Evolutionary conservation across 2,113 vertebrate genomes (phyloP).

Genomic region (Anolis sagrei): DNA sequence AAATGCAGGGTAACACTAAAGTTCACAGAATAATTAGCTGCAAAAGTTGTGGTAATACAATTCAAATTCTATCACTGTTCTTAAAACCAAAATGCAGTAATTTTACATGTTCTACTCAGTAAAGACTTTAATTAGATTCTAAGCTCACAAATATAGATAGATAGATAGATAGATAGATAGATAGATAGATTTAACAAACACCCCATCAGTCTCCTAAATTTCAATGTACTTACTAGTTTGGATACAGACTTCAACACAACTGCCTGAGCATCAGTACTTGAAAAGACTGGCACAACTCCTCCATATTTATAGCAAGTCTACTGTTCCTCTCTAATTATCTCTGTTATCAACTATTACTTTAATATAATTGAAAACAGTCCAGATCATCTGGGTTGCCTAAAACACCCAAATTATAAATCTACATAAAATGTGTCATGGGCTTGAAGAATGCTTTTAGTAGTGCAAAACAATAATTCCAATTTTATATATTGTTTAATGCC

Average conservation of each 20-base stretch:
- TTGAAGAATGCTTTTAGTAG: background rate
- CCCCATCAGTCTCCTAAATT: background rate
- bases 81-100: background rate
- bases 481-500: background rate
- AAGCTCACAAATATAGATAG: background rate
- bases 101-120: background rate
- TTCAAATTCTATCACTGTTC: background rate
- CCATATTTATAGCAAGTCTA: background rate
- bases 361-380: background rate
- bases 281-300: background rate
- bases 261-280: background rate
- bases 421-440: background rate
- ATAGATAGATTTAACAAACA: background rate
- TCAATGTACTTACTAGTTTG: conserved; percentile 7
- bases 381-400: background rate
- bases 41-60: background rate
- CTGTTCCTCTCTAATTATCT: background rate
- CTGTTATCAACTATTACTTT: background rate
- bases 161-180: background rate
- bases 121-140: background rate
- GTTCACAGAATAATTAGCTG: background rate
- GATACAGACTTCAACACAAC: background rate
- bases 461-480: background rate
- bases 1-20: background rate
- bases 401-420: background rate